Evolutionary conservation across 2,888 invertebrate species (phyloP).

Genomic region (Leptarthrus brevirostris): DNA sequence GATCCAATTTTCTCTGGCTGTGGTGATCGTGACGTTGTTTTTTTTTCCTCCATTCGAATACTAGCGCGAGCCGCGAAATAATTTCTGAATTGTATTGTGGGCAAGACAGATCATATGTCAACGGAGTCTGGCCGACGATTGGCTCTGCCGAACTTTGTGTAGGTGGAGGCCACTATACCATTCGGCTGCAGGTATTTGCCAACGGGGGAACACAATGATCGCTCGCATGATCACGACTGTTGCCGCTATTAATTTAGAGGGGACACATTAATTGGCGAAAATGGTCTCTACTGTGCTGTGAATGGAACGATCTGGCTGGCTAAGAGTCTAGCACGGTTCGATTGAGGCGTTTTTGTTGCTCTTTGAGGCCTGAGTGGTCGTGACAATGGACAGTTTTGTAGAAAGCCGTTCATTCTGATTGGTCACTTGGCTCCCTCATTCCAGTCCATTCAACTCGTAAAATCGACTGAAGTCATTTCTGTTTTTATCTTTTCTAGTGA

Average conservation of each 20-base stretch:
- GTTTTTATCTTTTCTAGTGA: slow-evolving; percentile 14
- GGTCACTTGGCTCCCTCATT: slow-evolving; percentile 2
- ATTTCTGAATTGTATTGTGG: slow-evolving; percentile 38
- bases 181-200: slow-evolving; percentile 15
- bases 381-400: slow-evolving; percentile 25
- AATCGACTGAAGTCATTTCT: slow-evolving; percentile 30
- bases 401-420: slow-evolving; percentile 18
- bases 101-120: slow-evolving; percentile 44
- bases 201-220: slow-evolving; percentile 15
- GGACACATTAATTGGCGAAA: slow-evolving; percentile 46
- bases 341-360: slow-evolving; percentile 21
- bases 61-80: slow-evolving; percentile 42
- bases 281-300: slow-evolving; percentile 38
- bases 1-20: not conserved
- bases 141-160: slow-evolving; percentile 23
- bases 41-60: slow-evolving; percentile 16
- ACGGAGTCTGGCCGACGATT: slow-evolving; percentile 34
- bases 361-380: slow-evolving; percentile 15
- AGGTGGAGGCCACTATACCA: slow-evolving; percentile 41
- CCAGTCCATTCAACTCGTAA: slow-evolving; percentile 14
- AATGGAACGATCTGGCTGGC: slow-evolving; percentile 6
- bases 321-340: slow-evolving; percentile 16
- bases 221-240: slow-evolving; percentile 14
- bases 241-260: slow-evolving; percentile 44
- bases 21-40: not conserved